Conservation (phyloP, 2,113 vertebrate species). For the Pseudopipra pipra region DNA sequence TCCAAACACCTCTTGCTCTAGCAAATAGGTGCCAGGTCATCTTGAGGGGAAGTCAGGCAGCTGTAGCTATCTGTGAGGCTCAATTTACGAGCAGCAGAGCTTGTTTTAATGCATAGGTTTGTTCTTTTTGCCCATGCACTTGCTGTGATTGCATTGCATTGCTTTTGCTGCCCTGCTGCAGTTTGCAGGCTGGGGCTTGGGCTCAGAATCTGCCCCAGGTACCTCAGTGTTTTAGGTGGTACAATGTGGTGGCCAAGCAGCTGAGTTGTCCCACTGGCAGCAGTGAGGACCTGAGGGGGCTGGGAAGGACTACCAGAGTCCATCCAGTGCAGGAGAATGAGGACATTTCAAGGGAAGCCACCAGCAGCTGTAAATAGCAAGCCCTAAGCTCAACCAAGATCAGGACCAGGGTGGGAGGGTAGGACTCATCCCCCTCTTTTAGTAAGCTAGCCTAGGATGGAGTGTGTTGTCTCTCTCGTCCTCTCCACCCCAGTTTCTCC, state of each 20-base stretch:
- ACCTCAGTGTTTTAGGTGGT: not conserved
- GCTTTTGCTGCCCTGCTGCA: not conserved
- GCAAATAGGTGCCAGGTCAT: not conserved
- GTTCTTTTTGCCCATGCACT: not conserved
- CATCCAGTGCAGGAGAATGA: not conserved
- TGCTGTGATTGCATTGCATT: rapidly evolving
- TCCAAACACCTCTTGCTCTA: not conserved
- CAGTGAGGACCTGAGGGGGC: not conserved
- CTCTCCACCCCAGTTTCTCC: not conserved
- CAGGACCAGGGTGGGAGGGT: not conserved
- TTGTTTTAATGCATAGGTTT: not conserved
- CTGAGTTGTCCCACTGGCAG: not conserved
- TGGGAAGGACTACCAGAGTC: not conserved
- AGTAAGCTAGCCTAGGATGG: not conserved
- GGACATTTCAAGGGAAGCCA: not conserved
- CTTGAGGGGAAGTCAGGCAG: not conserved
- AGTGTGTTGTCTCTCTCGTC: not conserved
- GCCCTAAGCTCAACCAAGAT: not conserved
- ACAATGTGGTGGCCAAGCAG: rapidly evolving
- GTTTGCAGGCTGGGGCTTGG: not conserved
- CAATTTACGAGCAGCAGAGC: not conserved
- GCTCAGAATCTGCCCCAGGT: not conserved
- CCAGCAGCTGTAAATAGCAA: not conserved
- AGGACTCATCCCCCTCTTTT: not conserved
- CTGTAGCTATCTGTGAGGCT: not conserved